Evolutionary conservation across 92 coral and sea anemone genomes (phyloP).

Genomic region (Phenganax stokvisi): DNA sequence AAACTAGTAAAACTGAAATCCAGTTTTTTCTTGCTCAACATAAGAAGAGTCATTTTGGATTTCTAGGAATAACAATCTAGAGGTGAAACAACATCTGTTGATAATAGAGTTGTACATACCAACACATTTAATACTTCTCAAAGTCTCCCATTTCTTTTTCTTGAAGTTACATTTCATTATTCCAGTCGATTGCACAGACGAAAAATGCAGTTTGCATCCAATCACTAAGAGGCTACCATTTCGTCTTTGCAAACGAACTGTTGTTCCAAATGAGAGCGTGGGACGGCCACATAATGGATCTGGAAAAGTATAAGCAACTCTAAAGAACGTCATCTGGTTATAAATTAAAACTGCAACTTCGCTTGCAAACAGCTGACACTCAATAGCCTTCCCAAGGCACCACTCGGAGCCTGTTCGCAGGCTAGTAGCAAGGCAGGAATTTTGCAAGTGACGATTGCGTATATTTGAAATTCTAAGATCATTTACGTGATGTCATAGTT

Average conservation of each 20-base stretch:
- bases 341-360: too few species aligned
- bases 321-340: too few species aligned
- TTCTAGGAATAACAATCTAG: too few species aligned
- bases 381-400: background rate
- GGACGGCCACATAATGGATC: slow-evolving; percentile 24
- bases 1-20: background rate
- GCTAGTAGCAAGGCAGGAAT: background rate
- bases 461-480: too few species aligned
- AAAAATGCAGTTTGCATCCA: slow-evolving; percentile 14
- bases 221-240: background rate
- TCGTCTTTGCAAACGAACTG: background rate
- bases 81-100: too few species aligned
- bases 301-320: background rate
- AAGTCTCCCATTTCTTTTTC: background rate
- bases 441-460: too few species aligned
- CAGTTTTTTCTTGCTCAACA: too few species aligned
- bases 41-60: too few species aligned
- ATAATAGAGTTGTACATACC: background rate
- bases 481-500: background rate
- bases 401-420: too few species aligned
- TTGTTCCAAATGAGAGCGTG: background rate
- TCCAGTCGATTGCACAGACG: background rate
- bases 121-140: background rate
- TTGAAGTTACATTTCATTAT: background rate
- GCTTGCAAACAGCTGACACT: background rate